These are phyloP conservation scores for Triplophysa siluroides DNA, from an alignment of 2,113 vertebrate species.

Conservation along the genomic window DNA sequence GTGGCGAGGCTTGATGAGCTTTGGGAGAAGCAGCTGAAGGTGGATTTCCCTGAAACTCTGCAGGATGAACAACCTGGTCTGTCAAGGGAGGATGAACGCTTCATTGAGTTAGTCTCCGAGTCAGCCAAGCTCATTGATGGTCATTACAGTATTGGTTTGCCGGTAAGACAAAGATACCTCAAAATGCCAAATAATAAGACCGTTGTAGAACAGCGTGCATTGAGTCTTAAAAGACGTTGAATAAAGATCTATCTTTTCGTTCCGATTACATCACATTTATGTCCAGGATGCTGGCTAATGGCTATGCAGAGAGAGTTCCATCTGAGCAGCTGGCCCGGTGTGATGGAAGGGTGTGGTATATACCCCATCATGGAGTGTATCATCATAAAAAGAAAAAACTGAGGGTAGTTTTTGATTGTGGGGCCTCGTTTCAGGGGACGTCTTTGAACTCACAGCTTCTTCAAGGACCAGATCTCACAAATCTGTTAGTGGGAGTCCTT, in stretches of 20 bases:
- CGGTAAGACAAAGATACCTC: conserved; percentile 6
- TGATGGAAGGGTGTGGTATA: not conserved
- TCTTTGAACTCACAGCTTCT: conserved; percentile 38
- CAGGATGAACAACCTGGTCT: conserved; percentile 10
- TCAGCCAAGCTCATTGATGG: not conserved
- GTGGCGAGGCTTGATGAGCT: conserved; percentile 28
- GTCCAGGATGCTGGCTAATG: not conserved
- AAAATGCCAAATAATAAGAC: conserved; percentile 29
- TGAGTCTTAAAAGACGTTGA: conserved; percentile 16
- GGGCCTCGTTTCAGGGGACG: conserved; percentile 4
- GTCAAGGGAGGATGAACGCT: conserved; percentile 30
- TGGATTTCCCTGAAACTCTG: conserved; percentile 32
- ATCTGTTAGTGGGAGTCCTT: conserved; percentile 29
- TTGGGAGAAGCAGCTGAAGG: conserved; percentile 35
- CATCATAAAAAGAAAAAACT: not conserved
- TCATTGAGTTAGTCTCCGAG: conserved; percentile 21
- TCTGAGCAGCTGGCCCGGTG: not conserved
- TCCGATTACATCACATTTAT: not conserved
- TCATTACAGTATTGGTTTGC: conserved; percentile 35
- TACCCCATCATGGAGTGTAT: conserved; percentile 10
- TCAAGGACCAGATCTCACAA: conserved; percentile 24
- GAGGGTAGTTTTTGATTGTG: conserved; percentile 30
- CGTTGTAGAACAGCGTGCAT: conserved; percentile 21
- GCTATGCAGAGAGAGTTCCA: not conserved
- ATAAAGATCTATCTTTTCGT: not conserved